These are phyloP conservation scores for Pantherophis alleghaniensis DNA, from an alignment of 2,797 vertebrate species.

Conservation along the genomic window DNA sequence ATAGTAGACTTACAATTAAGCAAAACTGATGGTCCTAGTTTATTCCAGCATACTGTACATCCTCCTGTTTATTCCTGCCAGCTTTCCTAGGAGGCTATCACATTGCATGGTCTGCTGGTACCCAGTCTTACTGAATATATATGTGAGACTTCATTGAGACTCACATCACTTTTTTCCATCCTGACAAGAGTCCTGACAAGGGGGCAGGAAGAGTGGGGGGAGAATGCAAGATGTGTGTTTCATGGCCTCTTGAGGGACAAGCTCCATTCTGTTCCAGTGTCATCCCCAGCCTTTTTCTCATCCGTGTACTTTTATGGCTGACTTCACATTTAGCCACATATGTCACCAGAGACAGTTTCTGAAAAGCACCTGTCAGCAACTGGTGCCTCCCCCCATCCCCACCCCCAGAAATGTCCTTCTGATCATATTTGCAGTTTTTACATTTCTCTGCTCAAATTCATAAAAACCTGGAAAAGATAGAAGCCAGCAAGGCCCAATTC, in stretches of 20 bases:
- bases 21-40: neutral
- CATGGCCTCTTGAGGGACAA: conserved; percentile 2
- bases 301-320: conserved; percentile 25
- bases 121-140: neutral
- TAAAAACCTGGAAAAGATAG: neutral
- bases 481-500: neutral
- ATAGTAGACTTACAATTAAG: neutral
- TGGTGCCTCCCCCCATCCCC: neutral
- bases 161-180: neutral
- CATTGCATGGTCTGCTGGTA: neutral
- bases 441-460: neutral
- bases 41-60: neutral
- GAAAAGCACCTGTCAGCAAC: conserved; percentile 23
- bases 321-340: conserved; percentile 19
- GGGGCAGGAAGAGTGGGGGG: neutral
- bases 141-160: neutral
- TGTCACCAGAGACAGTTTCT: conserved; percentile 27
- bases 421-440: neutral
- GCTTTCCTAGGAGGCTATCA: neutral
- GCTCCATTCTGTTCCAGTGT: conserved; percentile 7
- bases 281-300: conserved; percentile 10
- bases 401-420: neutral
- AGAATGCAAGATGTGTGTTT: neutral
- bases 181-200: neutral
- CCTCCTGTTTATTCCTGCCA: neutral